A percentile compares a stretch with the other conserved stretches of the same genome.
These are phyloP conservation scores for Callionymus lyra DNA, from an alignment of 2,113 vertebrate genomes.

Conservation along the genomic window DNA sequence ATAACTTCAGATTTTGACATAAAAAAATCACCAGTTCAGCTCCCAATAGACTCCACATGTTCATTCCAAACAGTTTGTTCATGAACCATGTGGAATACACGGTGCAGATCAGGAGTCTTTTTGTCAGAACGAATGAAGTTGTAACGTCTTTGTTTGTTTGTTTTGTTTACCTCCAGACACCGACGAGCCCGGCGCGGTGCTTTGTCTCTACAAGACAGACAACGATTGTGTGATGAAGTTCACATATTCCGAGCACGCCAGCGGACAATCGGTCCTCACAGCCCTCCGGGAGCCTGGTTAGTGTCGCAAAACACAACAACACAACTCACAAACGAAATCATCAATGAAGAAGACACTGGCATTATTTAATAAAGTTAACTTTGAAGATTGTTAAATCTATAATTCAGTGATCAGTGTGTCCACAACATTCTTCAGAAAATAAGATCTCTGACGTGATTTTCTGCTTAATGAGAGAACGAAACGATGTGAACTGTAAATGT, in stretches of 20 bases:
- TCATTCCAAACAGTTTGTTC: slow-evolving; percentile 53
- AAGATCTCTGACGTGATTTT: no score
- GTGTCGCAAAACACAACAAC: slow-evolving; percentile 9
- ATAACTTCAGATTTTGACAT: slow-evolving; percentile 4
- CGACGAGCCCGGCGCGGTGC: slow-evolving; percentile 69
- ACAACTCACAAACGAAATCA: no score
- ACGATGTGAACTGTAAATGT: no score
- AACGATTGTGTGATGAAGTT: slow-evolving; percentile 95
- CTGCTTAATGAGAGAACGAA: no score
- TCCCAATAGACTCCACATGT: slow-evolving; percentile 66
- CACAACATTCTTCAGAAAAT: no score
- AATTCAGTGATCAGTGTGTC: no score
- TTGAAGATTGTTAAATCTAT: no score
- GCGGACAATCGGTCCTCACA: slow-evolving; percentile 79
- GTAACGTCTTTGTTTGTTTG: neutral
- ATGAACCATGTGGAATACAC: slow-evolving; percentile 18
- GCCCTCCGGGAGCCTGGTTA: slow-evolving; percentile 87
- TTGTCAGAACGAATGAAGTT: neutral
- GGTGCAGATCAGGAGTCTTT: neutral
- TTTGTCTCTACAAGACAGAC: slow-evolving; percentile 86
- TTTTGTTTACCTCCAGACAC: slow-evolving; percentile 63
- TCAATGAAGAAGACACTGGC: no score
- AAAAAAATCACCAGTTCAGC: slow-evolving; percentile 38
- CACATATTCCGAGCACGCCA: slow-evolving; percentile 83
- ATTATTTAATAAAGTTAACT: no score